A percentile compares a stretch with the other conserved stretches of the same genome.
Evolutionary conservation across 2,888 invertebrate species (phyloP).

Genomic region (Cremastinae sp.): DNA sequence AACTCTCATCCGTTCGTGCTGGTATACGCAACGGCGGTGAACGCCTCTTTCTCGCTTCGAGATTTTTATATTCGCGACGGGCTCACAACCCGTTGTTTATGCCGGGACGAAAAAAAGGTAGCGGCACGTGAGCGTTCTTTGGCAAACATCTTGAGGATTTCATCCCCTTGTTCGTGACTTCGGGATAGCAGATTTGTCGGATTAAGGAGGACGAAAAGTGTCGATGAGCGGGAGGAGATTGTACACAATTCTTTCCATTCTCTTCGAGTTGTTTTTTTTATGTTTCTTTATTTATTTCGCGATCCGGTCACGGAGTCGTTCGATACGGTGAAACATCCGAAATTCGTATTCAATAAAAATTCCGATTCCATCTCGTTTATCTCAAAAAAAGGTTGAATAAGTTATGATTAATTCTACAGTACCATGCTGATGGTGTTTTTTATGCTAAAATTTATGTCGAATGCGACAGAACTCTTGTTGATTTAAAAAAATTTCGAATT

Average conservation of each 20-base stretch:
- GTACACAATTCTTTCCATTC: background rate
- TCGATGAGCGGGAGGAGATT: background rate
- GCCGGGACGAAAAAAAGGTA: conserved; percentile 10
- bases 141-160: conserved; percentile 41
- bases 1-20: background rate
- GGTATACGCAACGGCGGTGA: background rate
- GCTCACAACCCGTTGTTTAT: conserved; percentile 45
- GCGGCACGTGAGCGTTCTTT: conserved; percentile 37
- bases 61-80: no score
- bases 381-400: no score
- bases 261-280: background rate
- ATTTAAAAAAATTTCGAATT: no score
- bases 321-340: no score
- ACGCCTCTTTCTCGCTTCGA: conserved; percentile 28
- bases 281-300: background rate
- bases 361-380: no score
- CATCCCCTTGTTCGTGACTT: conserved; percentile 14
- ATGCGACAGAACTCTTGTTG: background rate
- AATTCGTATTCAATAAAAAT: no score
- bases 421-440: no score
- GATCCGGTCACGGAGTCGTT: no score
- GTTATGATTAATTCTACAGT: no score
- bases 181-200: background rate
- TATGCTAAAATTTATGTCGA: background rate
- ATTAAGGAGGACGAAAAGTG: background rate